These are phyloP conservation scores for Bradypodion ventrale DNA, from an alignment of 2,797 vertebrate genomes.

Conservation along the genomic window DNA sequence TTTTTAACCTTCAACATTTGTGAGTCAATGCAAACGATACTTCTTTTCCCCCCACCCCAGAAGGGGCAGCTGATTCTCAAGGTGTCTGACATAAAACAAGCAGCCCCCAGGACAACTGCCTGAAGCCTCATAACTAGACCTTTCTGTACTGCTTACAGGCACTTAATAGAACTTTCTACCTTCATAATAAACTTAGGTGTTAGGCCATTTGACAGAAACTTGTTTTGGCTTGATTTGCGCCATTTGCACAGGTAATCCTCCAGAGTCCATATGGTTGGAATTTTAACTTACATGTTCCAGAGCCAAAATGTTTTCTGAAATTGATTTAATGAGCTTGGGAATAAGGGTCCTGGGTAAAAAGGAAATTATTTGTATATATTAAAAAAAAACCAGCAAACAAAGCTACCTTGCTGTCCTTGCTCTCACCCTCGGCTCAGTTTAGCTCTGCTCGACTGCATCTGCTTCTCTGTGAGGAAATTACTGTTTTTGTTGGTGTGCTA, in stretches of 20 bases:
- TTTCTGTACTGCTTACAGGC: conserved; percentile 34
- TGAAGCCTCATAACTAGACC: background rate
- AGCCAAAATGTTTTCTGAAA: conserved; percentile 62
- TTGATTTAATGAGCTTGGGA: conserved; percentile 75
- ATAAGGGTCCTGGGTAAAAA: conserved; percentile 58
- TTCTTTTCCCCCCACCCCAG: background rate
- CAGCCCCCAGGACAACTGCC: conserved; percentile 11
- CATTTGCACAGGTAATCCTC: conserved; percentile 65
- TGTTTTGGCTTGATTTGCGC: conserved; percentile 71
- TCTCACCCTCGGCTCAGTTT: conserved; percentile 58
- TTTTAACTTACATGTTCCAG: conserved; percentile 67
- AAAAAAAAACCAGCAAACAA: conserved; percentile 74
- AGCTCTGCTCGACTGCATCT: conserved; percentile 40
- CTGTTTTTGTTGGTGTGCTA: conserved; percentile 12
- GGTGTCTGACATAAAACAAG: conserved; percentile 47
- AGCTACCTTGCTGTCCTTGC: conserved; percentile 64
- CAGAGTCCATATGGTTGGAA: conserved; percentile 59
- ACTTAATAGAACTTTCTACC: conserved; percentile 55
- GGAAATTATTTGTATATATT: conserved; percentile 75
- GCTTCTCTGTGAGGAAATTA: conserved; percentile 13
- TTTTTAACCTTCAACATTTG: background rate
- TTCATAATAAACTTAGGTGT: conserved; percentile 76
- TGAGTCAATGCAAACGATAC: fast-evolving
- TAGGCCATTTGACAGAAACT: conserved; percentile 76
- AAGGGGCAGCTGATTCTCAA: conserved; percentile 20